phyloP scores from a whole-genome alignment of 2,113 vertebrate genomes.

The Pomatostomus ruficeps region DNA sequence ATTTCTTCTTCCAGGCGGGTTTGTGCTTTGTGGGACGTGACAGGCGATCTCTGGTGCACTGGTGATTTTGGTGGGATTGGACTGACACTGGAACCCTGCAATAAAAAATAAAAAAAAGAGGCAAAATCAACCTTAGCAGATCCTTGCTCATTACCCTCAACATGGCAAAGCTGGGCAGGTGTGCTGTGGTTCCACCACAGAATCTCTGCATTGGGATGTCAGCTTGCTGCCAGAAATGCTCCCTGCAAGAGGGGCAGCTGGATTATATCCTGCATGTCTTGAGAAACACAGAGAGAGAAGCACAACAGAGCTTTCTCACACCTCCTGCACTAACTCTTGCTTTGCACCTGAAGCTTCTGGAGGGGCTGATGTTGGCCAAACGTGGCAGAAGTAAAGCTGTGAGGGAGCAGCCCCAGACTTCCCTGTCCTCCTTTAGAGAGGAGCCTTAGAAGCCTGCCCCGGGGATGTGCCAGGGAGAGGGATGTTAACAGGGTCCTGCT shows the following conservation, averaged over 20 bases:
- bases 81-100: constrained; percentile 60
- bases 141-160: background rate
- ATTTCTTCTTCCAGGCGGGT: background rate
- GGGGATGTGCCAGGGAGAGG: rapidly evolving
- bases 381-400: background rate
- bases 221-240: background rate
- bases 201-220: background rate
- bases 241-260: background rate
- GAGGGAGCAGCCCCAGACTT: background rate
- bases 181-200: rapidly evolving
- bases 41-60: constrained; percentile 52
- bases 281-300: background rate
- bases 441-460: background rate
- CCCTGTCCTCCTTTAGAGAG: background rate
- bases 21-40: background rate
- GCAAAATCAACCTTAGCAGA: background rate
- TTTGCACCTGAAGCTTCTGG: background rate
- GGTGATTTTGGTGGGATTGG: constrained; percentile 63
- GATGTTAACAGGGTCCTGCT: background rate
- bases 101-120: background rate
- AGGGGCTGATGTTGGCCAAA: background rate
- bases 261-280: rapidly evolving
- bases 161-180: background rate
- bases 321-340: background rate
- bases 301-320: background rate